These are phyloP conservation scores for Chloebia gouldiae DNA, from an alignment of 2,113 vertebrate species.

Conservation along the genomic window DNA sequence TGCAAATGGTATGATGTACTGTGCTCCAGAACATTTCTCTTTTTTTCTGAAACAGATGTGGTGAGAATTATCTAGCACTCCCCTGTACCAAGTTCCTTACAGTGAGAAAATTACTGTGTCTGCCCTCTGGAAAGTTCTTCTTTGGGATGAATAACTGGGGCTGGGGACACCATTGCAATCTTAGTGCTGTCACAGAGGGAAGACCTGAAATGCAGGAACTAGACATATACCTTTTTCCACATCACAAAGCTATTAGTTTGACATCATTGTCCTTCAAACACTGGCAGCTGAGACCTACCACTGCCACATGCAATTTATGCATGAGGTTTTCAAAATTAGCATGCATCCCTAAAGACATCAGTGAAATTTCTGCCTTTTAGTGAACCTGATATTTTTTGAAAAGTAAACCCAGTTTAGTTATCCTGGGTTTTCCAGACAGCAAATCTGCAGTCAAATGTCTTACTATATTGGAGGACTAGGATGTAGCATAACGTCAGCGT, in stretches of 20 bases:
- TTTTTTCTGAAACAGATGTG: not conserved
- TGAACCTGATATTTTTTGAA: not conserved
- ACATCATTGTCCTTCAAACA: not conserved
- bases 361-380: not conserved
- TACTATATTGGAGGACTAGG: not conserved
- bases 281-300: not conserved
- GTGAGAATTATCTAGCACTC: not conserved
- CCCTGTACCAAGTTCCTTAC: not conserved
- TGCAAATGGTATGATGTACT: not conserved
- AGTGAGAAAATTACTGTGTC: not conserved
- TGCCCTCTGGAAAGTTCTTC: not conserved
- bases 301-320: not conserved
- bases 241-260: not conserved
- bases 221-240: not conserved
- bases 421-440: not conserved
- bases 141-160: rapidly evolving
- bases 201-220: not conserved
- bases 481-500: not conserved
- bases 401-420: not conserved
- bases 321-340: not conserved
- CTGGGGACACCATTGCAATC: not conserved
- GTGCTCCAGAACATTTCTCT: not conserved
- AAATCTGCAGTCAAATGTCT: not conserved
- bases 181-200: not conserved
- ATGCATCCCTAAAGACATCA: not conserved